Conservation (phyloP, 30 jellyfish, hydroid and myxozoan species). For the Cassiopea andromeda region DNA sequence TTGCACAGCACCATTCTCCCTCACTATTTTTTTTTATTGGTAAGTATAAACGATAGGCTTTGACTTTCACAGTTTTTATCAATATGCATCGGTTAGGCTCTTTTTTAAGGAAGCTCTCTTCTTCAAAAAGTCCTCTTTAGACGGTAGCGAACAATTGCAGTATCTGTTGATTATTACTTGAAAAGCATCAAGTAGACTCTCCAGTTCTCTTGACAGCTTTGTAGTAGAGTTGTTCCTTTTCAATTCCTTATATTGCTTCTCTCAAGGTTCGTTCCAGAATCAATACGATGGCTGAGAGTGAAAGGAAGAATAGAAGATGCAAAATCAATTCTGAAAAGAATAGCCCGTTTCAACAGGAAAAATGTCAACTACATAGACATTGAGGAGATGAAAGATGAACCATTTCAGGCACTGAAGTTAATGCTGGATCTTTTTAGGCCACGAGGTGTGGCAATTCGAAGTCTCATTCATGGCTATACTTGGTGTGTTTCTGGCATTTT, state of each 20-base stretch:
- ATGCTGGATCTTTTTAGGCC: conserved; percentile 27
- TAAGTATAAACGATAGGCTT: neutral
- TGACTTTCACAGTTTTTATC: no score
- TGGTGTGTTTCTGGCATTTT: neutral
- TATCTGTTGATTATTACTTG: no score
- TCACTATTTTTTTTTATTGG: conserved; percentile 9
- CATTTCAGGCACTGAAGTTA: neutral
- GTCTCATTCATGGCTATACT: conserved; percentile 32
- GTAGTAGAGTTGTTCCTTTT: no score
- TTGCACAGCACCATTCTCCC: conserved; percentile 52
- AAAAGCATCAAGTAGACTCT: no score
- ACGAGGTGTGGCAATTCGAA: conserved; percentile 18
- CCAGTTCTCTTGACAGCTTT: no score
- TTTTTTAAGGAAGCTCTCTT: no score
- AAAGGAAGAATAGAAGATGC: neutral
- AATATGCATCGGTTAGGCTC: no score
- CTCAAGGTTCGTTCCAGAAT: neutral
- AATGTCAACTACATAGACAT: neutral
- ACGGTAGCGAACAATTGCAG: no score
- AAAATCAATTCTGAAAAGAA: neutral
- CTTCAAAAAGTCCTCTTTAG: no score
- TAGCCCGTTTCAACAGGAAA: neutral
- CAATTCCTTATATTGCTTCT: no score
- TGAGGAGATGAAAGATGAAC: neutral
- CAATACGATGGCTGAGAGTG: neutral